Evolutionary conservation across 2,113 vertebrate species (phyloP), one percentile per base, ranked within the genome.

Genomic region (Dryoscopus gambensis): DNA sequence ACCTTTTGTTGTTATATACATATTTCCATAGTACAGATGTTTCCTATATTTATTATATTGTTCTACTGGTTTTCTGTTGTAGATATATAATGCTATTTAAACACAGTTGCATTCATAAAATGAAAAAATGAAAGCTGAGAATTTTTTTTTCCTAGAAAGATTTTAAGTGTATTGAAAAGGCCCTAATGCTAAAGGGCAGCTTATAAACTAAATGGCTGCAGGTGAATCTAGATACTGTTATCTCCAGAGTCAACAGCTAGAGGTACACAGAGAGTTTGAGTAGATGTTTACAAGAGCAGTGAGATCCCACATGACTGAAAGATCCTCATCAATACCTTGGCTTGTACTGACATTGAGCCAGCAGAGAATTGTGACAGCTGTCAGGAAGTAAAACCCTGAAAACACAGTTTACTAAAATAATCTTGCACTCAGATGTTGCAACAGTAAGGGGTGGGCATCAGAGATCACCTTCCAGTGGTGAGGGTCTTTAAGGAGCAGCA

Each of bases 241-340:
- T 95, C 96, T 95, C 13, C 40, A 95, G 80, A 92, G 91, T 95
- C 94, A 96, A 92, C 80, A 93, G 47, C 73, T 87, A 84, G 55
- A 88, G 35, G 50, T 73, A 50, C 57, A 20, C 7, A 31, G 64
- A 28, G 79, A 55, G 44, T 60, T 82, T 69, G 53, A 92, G 71
- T 31, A 78, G 42, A 59, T 63, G 63, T 93, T 94, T 86, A 70
- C 52, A 86, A 63, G 24, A 84, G 47, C 56, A 87, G 0, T 6
- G 19, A 89, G 80, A 55, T 84, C 27, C 33, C 19, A 52, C 0
- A 1, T 97, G 76, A 78, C 91, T 84, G 56, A 35, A 76, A 71
- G 56, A 37, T 80, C 27, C 11, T 95, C 76, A 56, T 89, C 86
- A 85, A 74, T 91, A 88, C 49, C 37, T 92, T 79, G 70, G 10